Evolutionary conservation across 2,888 invertebrate genomes (phyloP).

Genomic region (Theodoxus fluviatilis): DNA sequence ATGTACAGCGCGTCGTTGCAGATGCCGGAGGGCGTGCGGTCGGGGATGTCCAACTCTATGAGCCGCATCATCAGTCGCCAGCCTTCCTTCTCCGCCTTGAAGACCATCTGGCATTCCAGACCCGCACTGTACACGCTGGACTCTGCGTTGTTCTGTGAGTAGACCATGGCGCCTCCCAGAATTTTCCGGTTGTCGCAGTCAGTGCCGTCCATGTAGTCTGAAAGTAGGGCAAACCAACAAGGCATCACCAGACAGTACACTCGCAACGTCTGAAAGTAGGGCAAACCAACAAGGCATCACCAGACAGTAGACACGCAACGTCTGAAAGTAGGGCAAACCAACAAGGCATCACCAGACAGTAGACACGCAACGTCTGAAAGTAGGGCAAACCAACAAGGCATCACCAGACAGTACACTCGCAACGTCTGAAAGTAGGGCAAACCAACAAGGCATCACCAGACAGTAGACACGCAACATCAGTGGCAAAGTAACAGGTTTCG

Average conservation of each 20-base stretch:
- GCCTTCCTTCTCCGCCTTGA: slow-evolving; percentile 51
- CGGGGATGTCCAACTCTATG: slow-evolving; percentile 59
- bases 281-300: no score
- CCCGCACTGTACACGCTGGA: slow-evolving; percentile 44
- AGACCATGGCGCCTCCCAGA: slow-evolving; percentile 58
- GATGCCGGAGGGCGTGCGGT: slow-evolving; percentile 43
- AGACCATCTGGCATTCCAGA: slow-evolving; percentile 55
- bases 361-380: no score
- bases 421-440: no score
- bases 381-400: no score
- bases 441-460: no score
- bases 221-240: slow-evolving; percentile 25
- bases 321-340: no score
- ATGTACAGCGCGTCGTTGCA: slow-evolving; percentile 64
- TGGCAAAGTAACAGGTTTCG: no score
- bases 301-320: no score
- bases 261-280: no score
- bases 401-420: no score
- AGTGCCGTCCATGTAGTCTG: slow-evolving; percentile 59
- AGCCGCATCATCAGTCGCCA: slow-evolving; percentile 59
- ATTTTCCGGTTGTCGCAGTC: slow-evolving; percentile 51
- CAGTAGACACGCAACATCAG: no score
- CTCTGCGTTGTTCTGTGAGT: slow-evolving; percentile 48
- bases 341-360: no score
- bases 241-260: neutral